Evolutionary conservation across 2,113 vertebrate species (phyloP), one percentile per base, ranked within the genome.

Genomic region (Strigops habroptila): DNA sequence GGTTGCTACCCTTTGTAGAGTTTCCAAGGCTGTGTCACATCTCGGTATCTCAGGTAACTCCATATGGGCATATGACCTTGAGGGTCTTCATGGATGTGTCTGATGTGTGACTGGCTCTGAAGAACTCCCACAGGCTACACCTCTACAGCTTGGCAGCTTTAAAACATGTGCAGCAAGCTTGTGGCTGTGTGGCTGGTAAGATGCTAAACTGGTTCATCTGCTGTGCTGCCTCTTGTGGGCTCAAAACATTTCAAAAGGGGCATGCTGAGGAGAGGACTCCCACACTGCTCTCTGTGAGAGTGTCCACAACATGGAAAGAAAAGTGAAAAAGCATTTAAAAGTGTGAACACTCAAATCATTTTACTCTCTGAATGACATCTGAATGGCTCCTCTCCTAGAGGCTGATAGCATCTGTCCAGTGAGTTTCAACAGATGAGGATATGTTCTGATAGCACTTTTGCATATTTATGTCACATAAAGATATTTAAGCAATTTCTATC

Each of bases 11-110:
- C 19, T 55, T 68, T 71, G 18, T 35, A 39, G 16, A 39, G 16
- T 78, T 9, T 11, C 46, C 27, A n/a, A 28, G 48, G 18, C 25
- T 68, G 35, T 28, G n/a, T 44, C 35, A 63, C 27, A 39, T 51
- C 57, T 44, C 11, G 22, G 24, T 69, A 22, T 59, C 48, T 69
- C 33, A 46, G 81, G 39, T 60, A 52, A 19, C 30, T 52, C 49
- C n/a, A 25, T 14, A 59, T 0, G 3, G 14, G 3, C 9, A 37
- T 14, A 37, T 0, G 3, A 39, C 2, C 12, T 15, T 2, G 2
- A 52, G 15, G 44, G 11, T 14, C 4, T 57, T 18, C 24, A 12
- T 4, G 6, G 46, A 60, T 13, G 48, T 67, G 14, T 25, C 23
- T 71, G 43, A 52, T 1, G 0, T 19, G 23, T 21, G 15, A 43